A percentile compares a stretch with the other conserved stretches of the same genome.
Evolutionary conservation across 2,797 vertebrate genomes (phyloP).

Genomic region (Arrhamphus sclerolepis): DNA sequence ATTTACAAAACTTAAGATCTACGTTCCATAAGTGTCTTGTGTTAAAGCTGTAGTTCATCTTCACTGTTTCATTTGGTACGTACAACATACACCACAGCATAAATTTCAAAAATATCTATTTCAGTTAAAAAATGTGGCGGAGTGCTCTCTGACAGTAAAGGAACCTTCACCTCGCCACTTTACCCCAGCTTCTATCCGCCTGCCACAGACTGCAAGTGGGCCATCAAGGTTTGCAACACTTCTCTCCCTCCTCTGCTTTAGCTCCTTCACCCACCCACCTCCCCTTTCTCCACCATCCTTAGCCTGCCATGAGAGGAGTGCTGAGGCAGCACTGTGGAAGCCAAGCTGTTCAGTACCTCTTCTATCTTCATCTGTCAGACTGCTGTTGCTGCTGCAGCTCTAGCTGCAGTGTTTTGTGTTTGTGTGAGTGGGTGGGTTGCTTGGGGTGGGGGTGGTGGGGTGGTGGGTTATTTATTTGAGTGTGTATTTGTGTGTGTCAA

Average conservation of each 20-base stretch:
- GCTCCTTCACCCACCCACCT: constrained; percentile 17
- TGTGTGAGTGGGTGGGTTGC: constrained; percentile 7
- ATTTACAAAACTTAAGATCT: not conserved
- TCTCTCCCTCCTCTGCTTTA: constrained; percentile 30
- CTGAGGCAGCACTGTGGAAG: constrained; percentile 75
- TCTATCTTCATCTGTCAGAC: constrained; percentile 80
- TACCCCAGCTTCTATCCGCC: constrained; percentile 84
- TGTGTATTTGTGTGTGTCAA: too few species aligned
- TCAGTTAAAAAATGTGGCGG: constrained; percentile 71
- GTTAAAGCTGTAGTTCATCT: not conserved
- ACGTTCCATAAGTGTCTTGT: not conserved
- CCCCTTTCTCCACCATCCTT: constrained; percentile 52
- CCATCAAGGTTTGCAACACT: constrained; percentile 76
- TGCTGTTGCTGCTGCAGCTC: constrained; percentile 63
- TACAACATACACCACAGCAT: not conserved
- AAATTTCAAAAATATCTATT: constrained; percentile 10
- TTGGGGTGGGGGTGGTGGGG: too few species aligned
- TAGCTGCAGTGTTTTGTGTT: constrained; percentile 57
- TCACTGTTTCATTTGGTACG: too few species aligned
- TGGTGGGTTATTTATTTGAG: too few species aligned
- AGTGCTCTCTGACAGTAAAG: constrained; percentile 29
- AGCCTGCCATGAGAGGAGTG: constrained; percentile 68
- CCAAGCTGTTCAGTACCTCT: constrained; percentile 79
- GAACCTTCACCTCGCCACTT: constrained; percentile 75
- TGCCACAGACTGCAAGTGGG: constrained; percentile 78